Percentiles rank a stretch among this genome's conserved stretches.
These are phyloP conservation scores for Tenualosa thibaudeaui DNA, from an alignment of 2,797 vertebrate genomes.

Conservation along the genomic window DNA sequence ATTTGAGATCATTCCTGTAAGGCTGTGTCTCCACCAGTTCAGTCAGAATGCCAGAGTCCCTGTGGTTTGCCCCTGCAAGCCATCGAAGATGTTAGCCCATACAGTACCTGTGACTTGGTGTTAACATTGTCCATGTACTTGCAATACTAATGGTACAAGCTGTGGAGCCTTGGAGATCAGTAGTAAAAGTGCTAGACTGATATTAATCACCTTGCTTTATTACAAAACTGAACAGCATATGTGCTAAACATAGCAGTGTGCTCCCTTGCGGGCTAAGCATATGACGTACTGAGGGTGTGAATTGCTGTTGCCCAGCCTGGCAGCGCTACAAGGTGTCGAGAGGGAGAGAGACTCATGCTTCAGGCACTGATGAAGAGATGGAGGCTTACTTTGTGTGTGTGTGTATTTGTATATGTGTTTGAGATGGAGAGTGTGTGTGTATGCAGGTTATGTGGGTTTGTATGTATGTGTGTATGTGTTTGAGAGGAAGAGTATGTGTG, in stretches of 20 bases:
- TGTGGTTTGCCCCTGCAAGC: neutral
- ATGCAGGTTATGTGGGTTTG: neutral
- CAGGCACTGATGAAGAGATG: conserved; percentile 2
- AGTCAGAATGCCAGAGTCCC: neutral
- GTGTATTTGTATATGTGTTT: neutral
- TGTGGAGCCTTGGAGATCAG: neutral
- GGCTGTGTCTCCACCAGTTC: neutral
- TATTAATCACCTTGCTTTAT: conserved; percentile 52
- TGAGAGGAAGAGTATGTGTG: neutral
- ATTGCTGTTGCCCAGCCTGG: neutral
- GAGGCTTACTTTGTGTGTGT: neutral
- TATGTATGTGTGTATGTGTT: neutral
- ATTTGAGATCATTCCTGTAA: neutral
- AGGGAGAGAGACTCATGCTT: neutral
- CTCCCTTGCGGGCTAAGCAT: conserved; percentile 31
- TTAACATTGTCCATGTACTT: neutral
- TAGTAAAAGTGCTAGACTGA: conserved; percentile 16
- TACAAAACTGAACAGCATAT: conserved; percentile 41
- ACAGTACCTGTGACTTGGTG: neutral
- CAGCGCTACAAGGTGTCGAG: conserved; percentile 2
- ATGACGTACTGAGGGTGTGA: conserved; percentile 26
- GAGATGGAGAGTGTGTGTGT: neutral
- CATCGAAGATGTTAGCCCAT: neutral
- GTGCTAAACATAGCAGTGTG: conserved; percentile 36
- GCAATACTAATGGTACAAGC: neutral